phyloP scores from a whole-genome alignment of 2,113 vertebrate species.

The Boulengeromyrus knoepffleri region DNA sequence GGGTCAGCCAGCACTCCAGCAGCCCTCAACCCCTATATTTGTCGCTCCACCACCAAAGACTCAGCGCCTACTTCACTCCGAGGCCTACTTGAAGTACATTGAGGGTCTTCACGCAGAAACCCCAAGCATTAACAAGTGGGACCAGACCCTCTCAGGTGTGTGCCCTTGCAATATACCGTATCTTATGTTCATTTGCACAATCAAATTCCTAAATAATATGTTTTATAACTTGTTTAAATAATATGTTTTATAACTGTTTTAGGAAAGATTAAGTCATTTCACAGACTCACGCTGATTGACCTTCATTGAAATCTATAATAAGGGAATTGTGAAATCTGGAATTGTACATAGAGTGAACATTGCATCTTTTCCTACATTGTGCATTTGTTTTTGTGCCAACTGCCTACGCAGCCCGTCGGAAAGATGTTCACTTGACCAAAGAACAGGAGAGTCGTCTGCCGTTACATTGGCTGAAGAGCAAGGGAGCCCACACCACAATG shows the following conservation, averaged over 20 bases:
- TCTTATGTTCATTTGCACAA: neutral
- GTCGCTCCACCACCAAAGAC: constrained; percentile 94
- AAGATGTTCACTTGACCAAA: constrained; percentile 83
- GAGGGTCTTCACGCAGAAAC: constrained; percentile 90
- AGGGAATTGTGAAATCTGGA: neutral
- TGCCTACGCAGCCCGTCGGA: constrained; percentile 68
- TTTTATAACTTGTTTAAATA: no score
- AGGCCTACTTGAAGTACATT: constrained; percentile 96
- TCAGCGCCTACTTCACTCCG: constrained; percentile 90
- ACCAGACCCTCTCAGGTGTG: constrained; percentile 88
- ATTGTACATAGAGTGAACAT: neutral
- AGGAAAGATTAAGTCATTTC: neutral
- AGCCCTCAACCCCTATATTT: constrained; percentile 88
- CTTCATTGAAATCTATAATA: neutral
- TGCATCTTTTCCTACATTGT: neutral
- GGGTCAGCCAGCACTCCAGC: constrained; percentile 73
- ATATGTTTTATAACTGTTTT: neutral
- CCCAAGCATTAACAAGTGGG: constrained; percentile 91
- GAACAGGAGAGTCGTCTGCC: constrained; percentile 94
- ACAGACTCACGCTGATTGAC: neutral
- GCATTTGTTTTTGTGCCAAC: neutral
- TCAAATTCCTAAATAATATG: neutral
- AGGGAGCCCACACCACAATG: constrained; percentile 96
- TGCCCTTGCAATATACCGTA: neutral
- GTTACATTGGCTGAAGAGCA: constrained; percentile 94